These are phyloP conservation scores for Psephotus haematonotus DNA, from an alignment of 2,113 vertebrate genomes.

Conservation along the genomic window DNA sequence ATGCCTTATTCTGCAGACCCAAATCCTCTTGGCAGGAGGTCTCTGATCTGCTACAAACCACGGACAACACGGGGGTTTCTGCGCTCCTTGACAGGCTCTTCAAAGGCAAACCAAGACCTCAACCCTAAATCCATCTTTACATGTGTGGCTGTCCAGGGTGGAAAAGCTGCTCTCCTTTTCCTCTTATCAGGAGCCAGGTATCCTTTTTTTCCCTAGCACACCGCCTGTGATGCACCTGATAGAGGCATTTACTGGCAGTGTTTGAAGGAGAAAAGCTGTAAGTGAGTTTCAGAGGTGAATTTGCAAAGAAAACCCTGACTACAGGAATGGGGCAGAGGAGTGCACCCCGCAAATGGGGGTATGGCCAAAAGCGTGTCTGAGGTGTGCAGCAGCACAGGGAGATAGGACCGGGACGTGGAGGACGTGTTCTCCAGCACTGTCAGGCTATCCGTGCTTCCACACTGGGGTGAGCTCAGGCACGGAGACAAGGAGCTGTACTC, in stretches of 20 bases:
- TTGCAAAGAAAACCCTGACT: not conserved
- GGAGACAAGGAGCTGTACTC: not conserved
- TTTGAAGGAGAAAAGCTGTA: not conserved
- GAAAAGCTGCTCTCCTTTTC: not conserved
- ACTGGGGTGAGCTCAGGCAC: not conserved
- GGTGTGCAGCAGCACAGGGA: not conserved
- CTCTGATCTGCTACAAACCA: not conserved
- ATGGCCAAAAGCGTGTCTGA: fast-evolving
- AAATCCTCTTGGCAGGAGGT: not conserved
- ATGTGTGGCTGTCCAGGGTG: not conserved
- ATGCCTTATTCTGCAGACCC: not conserved
- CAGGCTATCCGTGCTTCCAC: not conserved
- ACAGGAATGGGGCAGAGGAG: not conserved
- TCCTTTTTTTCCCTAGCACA: not conserved
- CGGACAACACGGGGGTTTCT: not conserved
- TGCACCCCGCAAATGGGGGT: not conserved
- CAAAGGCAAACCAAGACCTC: not conserved
- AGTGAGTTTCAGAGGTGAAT: not conserved
- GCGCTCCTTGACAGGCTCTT: not conserved
- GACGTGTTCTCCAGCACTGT: not conserved
- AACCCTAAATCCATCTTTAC: not conserved
- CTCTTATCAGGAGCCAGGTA: not conserved
- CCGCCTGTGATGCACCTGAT: not conserved
- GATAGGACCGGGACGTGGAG: not conserved
- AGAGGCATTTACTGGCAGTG: not conserved